A percentile compares a stretch with the other conserved stretches of the same genome.
phyloP scores from a whole-genome alignment of 2,888 invertebrate species.

The Halictus ligatus region DNA sequence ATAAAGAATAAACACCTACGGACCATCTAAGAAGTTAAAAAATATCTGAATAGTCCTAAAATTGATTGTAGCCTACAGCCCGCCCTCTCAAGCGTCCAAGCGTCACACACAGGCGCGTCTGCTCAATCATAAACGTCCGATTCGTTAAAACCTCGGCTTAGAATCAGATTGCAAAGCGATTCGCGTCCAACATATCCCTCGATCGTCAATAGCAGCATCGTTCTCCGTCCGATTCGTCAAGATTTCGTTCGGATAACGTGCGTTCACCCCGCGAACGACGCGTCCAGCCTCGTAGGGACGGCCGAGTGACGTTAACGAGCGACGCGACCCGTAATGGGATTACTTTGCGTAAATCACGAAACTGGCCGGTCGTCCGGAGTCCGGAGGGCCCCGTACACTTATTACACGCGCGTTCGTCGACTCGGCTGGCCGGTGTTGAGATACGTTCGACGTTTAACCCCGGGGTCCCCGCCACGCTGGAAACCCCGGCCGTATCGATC shows the following conservation, averaged over 20 bases:
- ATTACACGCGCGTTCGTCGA: conserved; percentile 66
- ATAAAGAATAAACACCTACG: too few relatives aligned
- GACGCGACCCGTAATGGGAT: conserved; percentile 75
- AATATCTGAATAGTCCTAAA: not conserved
- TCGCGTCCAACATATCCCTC: not conserved
- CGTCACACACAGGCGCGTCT: not conserved
- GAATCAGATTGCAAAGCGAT: not conserved
- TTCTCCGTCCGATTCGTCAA: conserved; percentile 5
- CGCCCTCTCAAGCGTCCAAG: not conserved
- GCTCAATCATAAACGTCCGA: not conserved
- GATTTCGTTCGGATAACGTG: conserved; percentile 43
- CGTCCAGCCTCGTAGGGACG: conserved; percentile 30
- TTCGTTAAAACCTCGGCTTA: not conserved
- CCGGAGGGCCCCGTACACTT: conserved; percentile 45
- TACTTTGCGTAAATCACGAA: conserved; percentile 77
- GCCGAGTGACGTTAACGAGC: conserved; percentile 72
- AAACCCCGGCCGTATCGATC: conserved; percentile 60
- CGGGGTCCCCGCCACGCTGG: conserved; percentile 58
- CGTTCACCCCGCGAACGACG: conserved; percentile 34
- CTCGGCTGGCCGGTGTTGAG: conserved; percentile 62
- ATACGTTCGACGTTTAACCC: conserved; percentile 77
- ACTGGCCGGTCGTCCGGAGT: conserved; percentile 57
- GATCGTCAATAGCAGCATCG: not conserved
- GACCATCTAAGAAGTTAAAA: too few relatives aligned
- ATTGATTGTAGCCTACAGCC: not conserved